Conservation (phyloP, 1,140 invertebrate genomes). For the Diuraphis noxia region DNA sequence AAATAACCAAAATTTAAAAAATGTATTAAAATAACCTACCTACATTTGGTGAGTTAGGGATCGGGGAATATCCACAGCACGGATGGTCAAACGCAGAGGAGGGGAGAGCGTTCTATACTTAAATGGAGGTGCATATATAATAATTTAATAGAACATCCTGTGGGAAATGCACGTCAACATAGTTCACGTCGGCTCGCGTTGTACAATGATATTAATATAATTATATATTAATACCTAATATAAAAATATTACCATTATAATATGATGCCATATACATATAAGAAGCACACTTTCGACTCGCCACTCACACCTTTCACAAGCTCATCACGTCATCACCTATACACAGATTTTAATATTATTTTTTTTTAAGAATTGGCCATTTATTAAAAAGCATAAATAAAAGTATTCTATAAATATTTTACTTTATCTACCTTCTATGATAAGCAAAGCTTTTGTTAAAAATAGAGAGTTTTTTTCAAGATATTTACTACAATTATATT, state of each 20-base stretch:
- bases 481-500: no score
- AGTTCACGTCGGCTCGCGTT: slow-evolving; percentile 6
- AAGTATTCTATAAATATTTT: no score
- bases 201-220: background rate
- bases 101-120: background rate
- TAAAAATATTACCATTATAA: background rate
- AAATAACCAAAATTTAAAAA: background rate
- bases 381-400: no score
- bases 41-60: background rate
- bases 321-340: no score
- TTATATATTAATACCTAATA: background rate
- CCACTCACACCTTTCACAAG: no score
- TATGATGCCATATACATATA: background rate
- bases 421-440: no score
- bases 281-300: no score
- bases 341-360: no score
- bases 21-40: background rate
- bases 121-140: background rate
- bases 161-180: background rate
- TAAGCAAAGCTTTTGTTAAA: no score
- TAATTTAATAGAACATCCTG: slow-evolving; percentile 38
- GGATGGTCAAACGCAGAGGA: background rate
- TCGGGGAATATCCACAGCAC: background rate
- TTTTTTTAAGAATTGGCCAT: no score
- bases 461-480: no score